phyloP scores from a whole-genome alignment of 2,113 vertebrate species.

The Pomatorhinus ruficollis region DNA sequence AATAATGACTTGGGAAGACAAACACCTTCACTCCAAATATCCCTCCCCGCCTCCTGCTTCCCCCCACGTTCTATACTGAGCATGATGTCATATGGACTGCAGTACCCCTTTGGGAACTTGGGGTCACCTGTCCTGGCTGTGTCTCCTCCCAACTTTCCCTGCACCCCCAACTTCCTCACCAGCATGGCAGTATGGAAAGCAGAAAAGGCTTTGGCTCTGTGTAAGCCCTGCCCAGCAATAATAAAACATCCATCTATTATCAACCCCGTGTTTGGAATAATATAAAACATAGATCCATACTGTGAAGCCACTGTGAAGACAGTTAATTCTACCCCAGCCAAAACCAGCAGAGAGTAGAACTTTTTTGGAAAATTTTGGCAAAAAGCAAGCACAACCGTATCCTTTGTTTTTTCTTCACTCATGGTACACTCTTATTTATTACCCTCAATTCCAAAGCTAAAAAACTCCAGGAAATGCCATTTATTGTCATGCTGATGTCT shows the following conservation, averaged over 20 bases:
- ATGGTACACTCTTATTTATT: background rate
- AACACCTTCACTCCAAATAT: background rate
- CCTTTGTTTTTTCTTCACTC: background rate
- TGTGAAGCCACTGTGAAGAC: background rate
- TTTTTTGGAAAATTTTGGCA: background rate
- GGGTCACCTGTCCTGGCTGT: background rate
- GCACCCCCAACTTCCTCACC: background rate
- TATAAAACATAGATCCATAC: background rate
- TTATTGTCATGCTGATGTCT: background rate
- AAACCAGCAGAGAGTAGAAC: background rate
- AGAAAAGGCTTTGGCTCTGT: background rate
- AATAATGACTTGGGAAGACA: background rate
- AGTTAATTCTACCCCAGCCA: background rate
- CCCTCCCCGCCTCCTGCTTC: background rate
- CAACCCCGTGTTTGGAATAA: background rate
- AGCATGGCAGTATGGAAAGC: rapidly evolving
- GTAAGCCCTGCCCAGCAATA: background rate
- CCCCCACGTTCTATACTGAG: background rate
- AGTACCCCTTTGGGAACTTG: background rate
- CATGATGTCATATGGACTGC: background rate
- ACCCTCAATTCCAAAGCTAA: background rate
- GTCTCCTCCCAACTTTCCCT: rapidly evolving
- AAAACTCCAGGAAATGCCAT: background rate
- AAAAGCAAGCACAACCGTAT: background rate
- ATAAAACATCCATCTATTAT: background rate